Base-by-base conservation (phyloP, 92 coral and sea anemone genomes). In the Virgularia gustaviana region DNA sequence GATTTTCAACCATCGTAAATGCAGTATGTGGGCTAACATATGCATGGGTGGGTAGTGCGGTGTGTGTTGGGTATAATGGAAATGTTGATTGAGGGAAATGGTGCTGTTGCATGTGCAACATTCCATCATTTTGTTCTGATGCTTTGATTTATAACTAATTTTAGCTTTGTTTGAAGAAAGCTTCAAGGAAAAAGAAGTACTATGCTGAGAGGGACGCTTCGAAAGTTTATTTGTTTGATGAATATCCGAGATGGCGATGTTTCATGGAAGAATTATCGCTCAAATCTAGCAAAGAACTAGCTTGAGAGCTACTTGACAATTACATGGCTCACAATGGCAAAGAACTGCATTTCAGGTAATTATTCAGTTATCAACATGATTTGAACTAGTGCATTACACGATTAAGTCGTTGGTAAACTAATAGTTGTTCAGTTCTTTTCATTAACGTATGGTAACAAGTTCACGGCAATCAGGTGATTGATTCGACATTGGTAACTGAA, bases 201-300 rank as follows among this genome's bases (percentile, higher is more conserved):
- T 71, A 34, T 51, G 64, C 76, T 5, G 30, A 53, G 56, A 71
- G 76, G 33, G 65, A 34, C 24, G 38, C 20, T 7, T 36, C 45
- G 25, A 45, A 18, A 30, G 30, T 70, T 4, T 45, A 70, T 70
- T 70, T 70, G 39, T 29, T 36, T 2, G 75, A 49, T 16, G 4
- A 23, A 36, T 49, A 45, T 19, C 11, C 52, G 41, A 36, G 63
- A 6, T 70, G 75, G 75, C 75, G 75, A 3, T 12, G 11, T 36
- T 13, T 70, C 22, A 54, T 57, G 18, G 43, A 71, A 1, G 59
- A 52, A 2, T 71, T 71, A 29, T 12, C 31, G 47, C 37, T 71
- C n/a, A 32, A 57, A 45, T 29, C 8, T 30, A 63, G 53, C 76
- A 71, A 53, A 51, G 76, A 71, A 2, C 65, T 71, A 5, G 76